Percentiles rank a stretch among this genome's conserved stretches.
phyloP scores from a whole-genome alignment of 2,113 vertebrate genomes.

The Nannospalax galili region DNA sequence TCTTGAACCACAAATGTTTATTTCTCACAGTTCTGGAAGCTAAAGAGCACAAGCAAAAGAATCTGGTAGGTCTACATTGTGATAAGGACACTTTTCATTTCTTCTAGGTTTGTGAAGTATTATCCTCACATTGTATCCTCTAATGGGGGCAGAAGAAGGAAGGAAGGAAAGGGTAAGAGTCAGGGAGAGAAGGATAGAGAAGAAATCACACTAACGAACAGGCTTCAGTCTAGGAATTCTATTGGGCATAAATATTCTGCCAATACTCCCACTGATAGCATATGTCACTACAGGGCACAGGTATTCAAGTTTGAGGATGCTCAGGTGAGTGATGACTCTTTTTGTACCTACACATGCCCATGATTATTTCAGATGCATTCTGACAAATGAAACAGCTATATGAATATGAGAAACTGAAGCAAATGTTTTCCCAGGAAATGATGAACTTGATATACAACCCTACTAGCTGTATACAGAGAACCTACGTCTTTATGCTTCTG shows the following conservation, averaged over 20 bases:
- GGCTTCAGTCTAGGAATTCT: not conserved
- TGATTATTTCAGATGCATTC: conserved; percentile 14
- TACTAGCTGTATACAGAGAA: not conserved
- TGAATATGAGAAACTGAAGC: not conserved
- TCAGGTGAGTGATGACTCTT: not conserved
- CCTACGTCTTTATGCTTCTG: not conserved
- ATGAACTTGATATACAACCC: not conserved
- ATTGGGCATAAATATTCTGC: not conserved
- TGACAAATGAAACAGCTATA: not conserved
- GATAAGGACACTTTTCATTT: not conserved
- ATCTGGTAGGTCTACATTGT: not conserved
- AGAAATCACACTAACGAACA: not conserved
- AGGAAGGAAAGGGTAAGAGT: not conserved
- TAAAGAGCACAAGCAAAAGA: not conserved
- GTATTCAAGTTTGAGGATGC: conserved; percentile 5
- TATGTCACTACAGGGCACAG: not conserved
- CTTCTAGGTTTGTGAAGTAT: not conserved
- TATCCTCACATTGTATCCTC: not conserved
- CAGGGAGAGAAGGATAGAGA: not conserved
- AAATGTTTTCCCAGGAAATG: not conserved
- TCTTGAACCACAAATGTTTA: not conserved
- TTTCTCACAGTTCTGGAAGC: not conserved
- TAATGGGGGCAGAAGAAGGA: too few relatives aligned
- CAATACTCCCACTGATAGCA: not conserved
- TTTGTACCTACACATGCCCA: not conserved